Conservation (phyloP, 2,888 invertebrate species). For the Salpingus planirostris region DNA sequence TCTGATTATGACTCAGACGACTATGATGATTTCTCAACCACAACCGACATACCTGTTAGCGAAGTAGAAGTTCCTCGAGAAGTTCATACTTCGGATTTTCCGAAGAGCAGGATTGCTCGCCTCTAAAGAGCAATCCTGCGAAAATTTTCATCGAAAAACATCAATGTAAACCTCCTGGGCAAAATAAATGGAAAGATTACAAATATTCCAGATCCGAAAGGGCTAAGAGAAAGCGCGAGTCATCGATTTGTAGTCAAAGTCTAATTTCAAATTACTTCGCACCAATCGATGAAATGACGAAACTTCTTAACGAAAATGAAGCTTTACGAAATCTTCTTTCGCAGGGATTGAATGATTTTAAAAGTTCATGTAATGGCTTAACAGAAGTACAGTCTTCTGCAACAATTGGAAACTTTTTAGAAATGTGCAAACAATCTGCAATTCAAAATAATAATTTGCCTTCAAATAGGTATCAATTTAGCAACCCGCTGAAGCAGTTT, state of each 20-base stretch:
- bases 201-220: not conserved
- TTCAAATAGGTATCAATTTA: not conserved
- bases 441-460: not conserved
- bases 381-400: not conserved
- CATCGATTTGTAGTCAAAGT: not conserved
- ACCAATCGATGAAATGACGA: not conserved
- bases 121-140: not conserved
- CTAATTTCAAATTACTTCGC: not conserved
- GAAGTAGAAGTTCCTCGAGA: too few relatives aligned
- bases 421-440: not conserved
- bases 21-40: too few relatives aligned
- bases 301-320: not conserved
- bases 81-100: too few relatives aligned
- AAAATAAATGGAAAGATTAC: not conserved
- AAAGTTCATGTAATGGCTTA: too few relatives aligned
- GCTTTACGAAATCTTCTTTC: not conserved
- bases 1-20: too few relatives aligned
- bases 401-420: not conserved
- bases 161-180: too few relatives aligned
- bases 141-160: too few relatives aligned
- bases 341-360: not conserved
- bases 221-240: slow-evolving; percentile 36
- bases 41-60: not conserved
- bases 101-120: not conserved
- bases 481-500: slow-evolving; percentile 6